Percentiles rank a stretch among this genome's conserved stretches.
phyloP scores from a whole-genome alignment of 2,797 vertebrate species.

The Anguilla pacifica region DNA sequence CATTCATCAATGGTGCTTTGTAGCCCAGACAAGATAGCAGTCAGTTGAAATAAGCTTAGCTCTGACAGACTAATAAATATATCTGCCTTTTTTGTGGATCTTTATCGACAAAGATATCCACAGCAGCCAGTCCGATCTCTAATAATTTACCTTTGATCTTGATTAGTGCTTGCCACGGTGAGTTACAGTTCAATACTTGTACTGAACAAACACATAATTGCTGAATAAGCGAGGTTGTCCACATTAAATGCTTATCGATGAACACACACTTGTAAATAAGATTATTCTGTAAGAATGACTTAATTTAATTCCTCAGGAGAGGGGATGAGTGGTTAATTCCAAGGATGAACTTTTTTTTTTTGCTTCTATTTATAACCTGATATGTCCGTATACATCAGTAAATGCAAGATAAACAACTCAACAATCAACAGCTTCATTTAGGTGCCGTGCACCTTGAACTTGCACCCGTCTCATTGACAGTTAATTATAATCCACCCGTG shows the following conservation, averaged over 20 bases:
- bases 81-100: constrained; percentile 71
- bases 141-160: constrained; percentile 46
- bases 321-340: neutral
- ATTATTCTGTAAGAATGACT: neutral
- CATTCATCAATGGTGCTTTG: constrained; percentile 70
- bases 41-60: neutral
- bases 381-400: neutral
- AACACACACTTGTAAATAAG: constrained; percentile 37
- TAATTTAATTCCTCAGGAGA: neutral
- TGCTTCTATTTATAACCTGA: neutral
- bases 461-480: neutral
- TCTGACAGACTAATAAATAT: constrained; percentile 65
- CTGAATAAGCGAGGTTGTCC: constrained; percentile 48
- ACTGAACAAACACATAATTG: constrained; percentile 54
- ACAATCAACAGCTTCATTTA: neutral
- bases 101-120: constrained; percentile 67
- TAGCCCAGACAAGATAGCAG: constrained; percentile 61
- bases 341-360: neutral
- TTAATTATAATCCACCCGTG: neutral
- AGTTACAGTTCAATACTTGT: constrained; percentile 60
- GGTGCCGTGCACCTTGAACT: neutral
- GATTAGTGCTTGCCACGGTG: constrained; percentile 47
- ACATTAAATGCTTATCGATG: constrained; percentile 41
- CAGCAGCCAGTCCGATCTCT: constrained; percentile 44
- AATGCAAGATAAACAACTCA: neutral